Percentiles rank a stretch among this genome's conserved stretches.
phyloP scores from a whole-genome alignment of 2,797 vertebrate genomes.

The Serranus cabrilla region DNA sequence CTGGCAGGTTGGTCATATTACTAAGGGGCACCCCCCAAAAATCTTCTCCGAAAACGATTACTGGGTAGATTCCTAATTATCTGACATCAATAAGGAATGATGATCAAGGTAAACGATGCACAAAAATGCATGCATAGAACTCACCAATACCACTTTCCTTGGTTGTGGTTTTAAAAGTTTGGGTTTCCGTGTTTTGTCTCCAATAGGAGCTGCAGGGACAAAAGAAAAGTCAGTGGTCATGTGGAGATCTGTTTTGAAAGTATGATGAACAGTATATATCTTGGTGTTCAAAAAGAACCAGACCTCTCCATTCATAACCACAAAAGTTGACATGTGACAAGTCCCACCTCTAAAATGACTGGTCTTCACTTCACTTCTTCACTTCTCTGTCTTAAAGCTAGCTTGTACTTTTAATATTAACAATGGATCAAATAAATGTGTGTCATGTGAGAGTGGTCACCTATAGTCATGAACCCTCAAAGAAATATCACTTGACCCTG shows the following conservation, averaged over 20 bases:
- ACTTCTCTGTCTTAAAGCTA: background rate
- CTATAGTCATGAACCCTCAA: too few relatives aligned
- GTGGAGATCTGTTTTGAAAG: conserved; percentile 3
- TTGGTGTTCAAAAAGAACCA: conserved; percentile 9
- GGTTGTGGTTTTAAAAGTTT: conserved; percentile 94
- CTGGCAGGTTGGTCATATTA: too few relatives aligned
- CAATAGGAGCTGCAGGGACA: conserved; percentile 87
- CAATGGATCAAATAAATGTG: too few relatives aligned
- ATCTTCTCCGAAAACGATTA: background rate
- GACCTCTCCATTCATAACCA: conserved; percentile 8
- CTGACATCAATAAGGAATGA: background rate
- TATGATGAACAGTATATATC: background rate
- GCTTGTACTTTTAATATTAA: too few relatives aligned
- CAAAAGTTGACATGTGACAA: too few relatives aligned
- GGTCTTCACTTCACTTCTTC: background rate
- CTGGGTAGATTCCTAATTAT: background rate
- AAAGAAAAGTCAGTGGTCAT: conserved; percentile 25
- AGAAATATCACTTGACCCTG: too few relatives aligned
- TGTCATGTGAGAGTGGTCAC: too few relatives aligned
- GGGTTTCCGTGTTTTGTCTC: conserved; percentile 88
- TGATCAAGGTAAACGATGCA: background rate
- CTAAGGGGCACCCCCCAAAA: too few relatives aligned
- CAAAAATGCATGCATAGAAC: conserved; percentile 58
- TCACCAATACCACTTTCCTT: conserved; percentile 92
- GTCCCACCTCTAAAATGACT: background rate